Conservation (phyloP, 2,113 vertebrate genomes). For the Vombatus ursinus region DNA sequence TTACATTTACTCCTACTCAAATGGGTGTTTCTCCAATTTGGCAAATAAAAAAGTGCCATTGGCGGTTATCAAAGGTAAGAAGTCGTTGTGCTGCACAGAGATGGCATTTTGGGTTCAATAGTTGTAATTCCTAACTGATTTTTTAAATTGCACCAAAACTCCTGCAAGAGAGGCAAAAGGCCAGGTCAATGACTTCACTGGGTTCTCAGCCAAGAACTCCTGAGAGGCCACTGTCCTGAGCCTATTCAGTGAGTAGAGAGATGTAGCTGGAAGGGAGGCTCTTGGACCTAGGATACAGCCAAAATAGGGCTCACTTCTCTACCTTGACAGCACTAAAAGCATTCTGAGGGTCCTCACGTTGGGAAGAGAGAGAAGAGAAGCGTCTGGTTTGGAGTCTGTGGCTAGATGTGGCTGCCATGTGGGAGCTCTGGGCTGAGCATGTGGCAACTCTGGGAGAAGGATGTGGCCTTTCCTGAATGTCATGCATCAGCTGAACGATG, state of each 20-base stretch:
- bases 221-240: background rate
- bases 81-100: background rate
- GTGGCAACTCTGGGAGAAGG: background rate
- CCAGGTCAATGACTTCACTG: background rate
- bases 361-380: background rate
- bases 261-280: background rate
- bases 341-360: background rate
- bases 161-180: background rate
- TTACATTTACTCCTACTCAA: background rate
- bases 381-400: background rate
- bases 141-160: background rate
- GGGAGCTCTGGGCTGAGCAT: background rate
- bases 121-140: background rate
- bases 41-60: background rate
- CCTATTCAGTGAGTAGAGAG: background rate
- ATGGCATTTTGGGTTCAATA: background rate
- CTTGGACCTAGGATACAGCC: background rate
- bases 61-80: background rate
- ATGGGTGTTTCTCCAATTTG: background rate
- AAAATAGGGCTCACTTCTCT: background rate
- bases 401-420: background rate
- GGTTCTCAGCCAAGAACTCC: background rate
- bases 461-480: background rate
- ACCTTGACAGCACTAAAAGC: background rate
- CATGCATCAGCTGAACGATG: background rate